Percentiles rank a stretch among this genome's conserved stretches.
Conservation (phyloP, 2,888 invertebrate species). For the Protophormia terraenovae region DNA sequence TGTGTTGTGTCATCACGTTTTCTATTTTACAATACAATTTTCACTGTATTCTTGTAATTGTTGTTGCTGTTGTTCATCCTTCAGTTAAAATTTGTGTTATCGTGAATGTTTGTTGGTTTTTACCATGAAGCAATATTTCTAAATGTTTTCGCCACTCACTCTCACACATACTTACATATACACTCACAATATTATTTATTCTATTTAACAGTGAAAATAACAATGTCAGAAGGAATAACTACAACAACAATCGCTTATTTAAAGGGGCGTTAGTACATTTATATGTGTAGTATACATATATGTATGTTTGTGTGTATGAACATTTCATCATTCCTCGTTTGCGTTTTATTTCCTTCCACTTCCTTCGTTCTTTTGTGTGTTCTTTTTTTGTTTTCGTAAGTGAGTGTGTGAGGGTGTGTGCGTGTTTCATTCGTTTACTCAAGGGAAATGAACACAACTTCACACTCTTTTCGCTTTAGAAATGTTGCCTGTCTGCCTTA, state of each 20-base stretch:
- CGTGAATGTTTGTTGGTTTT: neutral
- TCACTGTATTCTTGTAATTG: neutral
- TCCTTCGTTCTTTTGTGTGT: neutral
- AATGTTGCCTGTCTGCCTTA: neutral
- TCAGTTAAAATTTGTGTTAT: neutral
- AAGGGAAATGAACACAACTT: slow-evolving; percentile 39
- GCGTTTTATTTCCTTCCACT: neutral
- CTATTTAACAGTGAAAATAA: slow-evolving; percentile 13
- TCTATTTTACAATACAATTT: slow-evolving; percentile 3
- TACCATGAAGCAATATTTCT: neutral
- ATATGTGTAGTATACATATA: too few species aligned
- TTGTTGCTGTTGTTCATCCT: neutral
- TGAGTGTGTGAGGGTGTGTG: neutral
- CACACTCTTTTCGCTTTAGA: neutral
- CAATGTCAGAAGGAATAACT: neutral
- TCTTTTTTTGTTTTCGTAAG: too few species aligned
- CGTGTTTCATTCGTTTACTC: slow-evolving; percentile 20
- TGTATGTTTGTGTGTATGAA: neutral
- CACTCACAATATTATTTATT: neutral
- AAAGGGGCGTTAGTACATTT: neutral
- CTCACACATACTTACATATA: neutral
- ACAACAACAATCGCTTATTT: neutral
- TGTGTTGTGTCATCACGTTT: slow-evolving; percentile 5
- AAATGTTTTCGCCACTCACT: neutral
- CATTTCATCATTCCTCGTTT: neutral